Percentiles rank a stretch among this genome's conserved stretches.
Conservation (phyloP, 2,797 vertebrate species). For the Eutrigla gurnardus region DNA sequence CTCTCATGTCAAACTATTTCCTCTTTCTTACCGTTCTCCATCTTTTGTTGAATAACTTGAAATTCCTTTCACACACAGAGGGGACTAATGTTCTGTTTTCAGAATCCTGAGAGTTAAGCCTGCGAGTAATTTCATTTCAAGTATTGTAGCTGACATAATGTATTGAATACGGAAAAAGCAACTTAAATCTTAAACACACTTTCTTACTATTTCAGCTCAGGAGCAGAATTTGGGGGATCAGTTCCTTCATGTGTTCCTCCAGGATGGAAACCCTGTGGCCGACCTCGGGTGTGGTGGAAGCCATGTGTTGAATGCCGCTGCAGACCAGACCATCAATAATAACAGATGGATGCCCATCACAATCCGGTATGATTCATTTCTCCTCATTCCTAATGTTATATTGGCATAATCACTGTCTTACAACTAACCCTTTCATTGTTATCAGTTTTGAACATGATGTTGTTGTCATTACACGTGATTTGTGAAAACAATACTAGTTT, state of each 20-base stretch:
- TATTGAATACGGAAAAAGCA: constrained; percentile 13
- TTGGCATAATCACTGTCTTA: neutral
- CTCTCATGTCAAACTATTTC: neutral
- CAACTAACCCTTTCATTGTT: neutral
- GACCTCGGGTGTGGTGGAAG: constrained; percentile 82
- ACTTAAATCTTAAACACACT: constrained; percentile 25
- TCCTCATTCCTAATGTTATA: neutral
- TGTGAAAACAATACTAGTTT: neutral
- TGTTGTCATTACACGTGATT: neutral
- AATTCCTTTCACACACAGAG: neutral
- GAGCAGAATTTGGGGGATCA: constrained; percentile 82
- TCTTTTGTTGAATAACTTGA: neutral
- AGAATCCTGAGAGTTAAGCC: constrained; percentile 10
- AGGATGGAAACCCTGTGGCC: constrained; percentile 83
- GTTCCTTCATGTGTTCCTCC: constrained; percentile 89
- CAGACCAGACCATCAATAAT: constrained; percentile 76
- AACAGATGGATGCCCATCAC: constrained; percentile 79
- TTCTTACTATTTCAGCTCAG: constrained; percentile 79
- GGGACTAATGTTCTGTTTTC: neutral
- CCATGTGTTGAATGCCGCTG: constrained; percentile 78
- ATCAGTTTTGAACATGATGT: neutral
- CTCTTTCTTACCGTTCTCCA: constrained; percentile 2
- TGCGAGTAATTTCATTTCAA: constrained; percentile 9
- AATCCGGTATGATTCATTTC: constrained; percentile 78
- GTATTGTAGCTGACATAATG: constrained; percentile 4